Percentiles rank a stretch among this genome's conserved stretches.
Evolutionary conservation across 2,113 vertebrate genomes (phyloP).

Genomic region (Stegastes partitus): DNA sequence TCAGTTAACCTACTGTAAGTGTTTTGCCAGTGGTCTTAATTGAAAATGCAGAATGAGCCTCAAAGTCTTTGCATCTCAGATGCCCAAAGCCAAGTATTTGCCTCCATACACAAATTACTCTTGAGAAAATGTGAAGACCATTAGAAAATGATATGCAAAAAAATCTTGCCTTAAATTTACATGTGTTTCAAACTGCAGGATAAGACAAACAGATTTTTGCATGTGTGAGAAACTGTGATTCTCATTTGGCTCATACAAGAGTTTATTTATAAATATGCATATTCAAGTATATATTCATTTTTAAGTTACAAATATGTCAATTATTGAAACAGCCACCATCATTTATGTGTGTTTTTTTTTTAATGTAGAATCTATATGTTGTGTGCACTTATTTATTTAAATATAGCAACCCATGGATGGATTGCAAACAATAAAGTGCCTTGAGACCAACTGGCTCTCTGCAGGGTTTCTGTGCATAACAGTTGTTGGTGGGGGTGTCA

Average conservation of each 20-base stretch:
- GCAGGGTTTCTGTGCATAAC: too few species aligned
- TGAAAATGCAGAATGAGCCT: slow-evolving; percentile 76
- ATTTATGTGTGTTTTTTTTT: too few species aligned
- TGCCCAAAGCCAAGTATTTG: slow-evolving; percentile 48
- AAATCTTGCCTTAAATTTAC: slow-evolving; percentile 29
- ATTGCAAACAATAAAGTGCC: too few species aligned
- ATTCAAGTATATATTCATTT: too few species aligned
- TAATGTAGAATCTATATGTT: too few species aligned
- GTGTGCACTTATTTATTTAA: too few species aligned
- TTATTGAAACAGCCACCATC: too few species aligned
- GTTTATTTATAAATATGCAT: too few species aligned
- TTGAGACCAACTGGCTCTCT: too few species aligned
- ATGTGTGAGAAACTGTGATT: neutral
- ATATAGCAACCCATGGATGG: too few species aligned
- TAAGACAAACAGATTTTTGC: neutral
- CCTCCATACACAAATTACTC: slow-evolving; percentile 42
- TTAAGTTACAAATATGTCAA: too few species aligned
- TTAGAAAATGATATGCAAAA: slow-evolving; percentile 32
- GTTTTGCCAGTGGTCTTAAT: slow-evolving; percentile 75
- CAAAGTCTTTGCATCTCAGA: slow-evolving; percentile 53
- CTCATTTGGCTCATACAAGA: neutral
- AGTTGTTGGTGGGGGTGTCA: too few species aligned
- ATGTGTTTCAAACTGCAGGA: slow-evolving; percentile 11
- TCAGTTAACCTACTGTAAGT: slow-evolving; percentile 61
- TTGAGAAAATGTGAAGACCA: slow-evolving; percentile 32